These are phyloP conservation scores for Micromys minutus DNA, from an alignment of 2,113 vertebrate species.

Conservation along the genomic window DNA sequence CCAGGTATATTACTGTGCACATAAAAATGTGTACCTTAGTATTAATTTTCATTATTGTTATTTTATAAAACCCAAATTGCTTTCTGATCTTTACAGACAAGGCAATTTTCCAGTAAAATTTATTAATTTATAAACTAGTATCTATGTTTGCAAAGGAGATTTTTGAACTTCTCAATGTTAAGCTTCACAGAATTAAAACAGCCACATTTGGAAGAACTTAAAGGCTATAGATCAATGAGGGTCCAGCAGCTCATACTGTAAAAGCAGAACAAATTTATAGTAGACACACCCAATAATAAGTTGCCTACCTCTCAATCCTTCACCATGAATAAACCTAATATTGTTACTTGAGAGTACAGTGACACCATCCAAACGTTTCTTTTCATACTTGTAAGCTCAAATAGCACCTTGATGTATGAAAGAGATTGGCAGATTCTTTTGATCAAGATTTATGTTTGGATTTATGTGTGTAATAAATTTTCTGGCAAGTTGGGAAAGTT, in stretches of 20 bases:
- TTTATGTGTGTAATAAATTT: background rate
- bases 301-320: background rate
- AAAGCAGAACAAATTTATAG: background rate
- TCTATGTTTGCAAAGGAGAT: background rate
- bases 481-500: background rate
- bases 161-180: background rate
- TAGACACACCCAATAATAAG: background rate
- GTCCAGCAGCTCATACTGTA: background rate
- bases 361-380: background rate
- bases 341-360: background rate
- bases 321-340: background rate
- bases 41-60: background rate
- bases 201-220: background rate
- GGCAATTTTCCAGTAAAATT: slow-evolving; percentile 40
- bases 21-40: background rate
- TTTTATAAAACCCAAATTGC: background rate
- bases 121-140: slow-evolving; percentile 32
- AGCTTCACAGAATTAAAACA: slow-evolving; percentile 10
- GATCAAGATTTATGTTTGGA: background rate
- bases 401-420: background rate
- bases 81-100: background rate
- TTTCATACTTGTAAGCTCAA: background rate
- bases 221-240: background rate
- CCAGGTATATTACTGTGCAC: background rate
- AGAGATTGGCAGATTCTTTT: background rate